A percentile compares a stretch with the other conserved stretches of the same genome.
phyloP scores from a whole-genome alignment of 2,888 invertebrate species.

The Tholera decimalis region DNA sequence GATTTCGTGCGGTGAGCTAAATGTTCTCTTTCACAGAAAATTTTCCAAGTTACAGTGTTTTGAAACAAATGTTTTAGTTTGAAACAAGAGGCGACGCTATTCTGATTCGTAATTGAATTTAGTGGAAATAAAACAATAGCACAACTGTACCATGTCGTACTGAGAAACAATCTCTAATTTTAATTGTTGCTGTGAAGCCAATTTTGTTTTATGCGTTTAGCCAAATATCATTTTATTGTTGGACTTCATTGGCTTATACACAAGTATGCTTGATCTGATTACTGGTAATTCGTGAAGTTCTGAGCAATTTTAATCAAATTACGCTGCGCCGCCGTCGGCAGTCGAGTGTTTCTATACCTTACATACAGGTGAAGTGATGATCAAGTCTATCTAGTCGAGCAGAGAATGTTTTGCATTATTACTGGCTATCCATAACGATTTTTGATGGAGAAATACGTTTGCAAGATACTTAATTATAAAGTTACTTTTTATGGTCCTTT shows the following conservation, averaged over 20 bases:
- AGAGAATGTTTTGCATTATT: too few relatives aligned
- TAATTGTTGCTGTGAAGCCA: slow-evolving; percentile 7
- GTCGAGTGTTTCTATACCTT: not conserved
- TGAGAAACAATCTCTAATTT: slow-evolving; percentile 24
- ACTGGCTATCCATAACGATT: too few relatives aligned
- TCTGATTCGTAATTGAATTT: slow-evolving; percentile 64
- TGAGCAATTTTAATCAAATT: slow-evolving; percentile 2
- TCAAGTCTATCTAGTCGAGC: too few relatives aligned
- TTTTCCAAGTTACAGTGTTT: slow-evolving; percentile 40
- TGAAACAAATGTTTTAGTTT: slow-evolving; percentile 57
- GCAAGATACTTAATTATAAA: too few relatives aligned
- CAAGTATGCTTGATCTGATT: slow-evolving; percentile 1
- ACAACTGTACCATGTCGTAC: not conserved
- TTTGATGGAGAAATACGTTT: too few relatives aligned
- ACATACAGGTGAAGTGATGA: too few relatives aligned
- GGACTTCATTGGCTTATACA: slow-evolving; percentile 4
- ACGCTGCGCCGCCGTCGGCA: not conserved
- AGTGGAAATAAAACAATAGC: slow-evolving; percentile 55
- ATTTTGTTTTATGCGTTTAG: slow-evolving; percentile 12
- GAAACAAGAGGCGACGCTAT: slow-evolving; percentile 57
- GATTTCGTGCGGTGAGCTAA: slow-evolving; percentile 38
- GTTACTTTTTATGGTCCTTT: too few relatives aligned
- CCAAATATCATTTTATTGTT: slow-evolving; percentile 15
- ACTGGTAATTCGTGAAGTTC: not conserved
- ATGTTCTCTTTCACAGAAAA: slow-evolving; percentile 46